phyloP scores from a whole-genome alignment of 2,797 vertebrate genomes.

The Uromys caudimaculatus region DNA sequence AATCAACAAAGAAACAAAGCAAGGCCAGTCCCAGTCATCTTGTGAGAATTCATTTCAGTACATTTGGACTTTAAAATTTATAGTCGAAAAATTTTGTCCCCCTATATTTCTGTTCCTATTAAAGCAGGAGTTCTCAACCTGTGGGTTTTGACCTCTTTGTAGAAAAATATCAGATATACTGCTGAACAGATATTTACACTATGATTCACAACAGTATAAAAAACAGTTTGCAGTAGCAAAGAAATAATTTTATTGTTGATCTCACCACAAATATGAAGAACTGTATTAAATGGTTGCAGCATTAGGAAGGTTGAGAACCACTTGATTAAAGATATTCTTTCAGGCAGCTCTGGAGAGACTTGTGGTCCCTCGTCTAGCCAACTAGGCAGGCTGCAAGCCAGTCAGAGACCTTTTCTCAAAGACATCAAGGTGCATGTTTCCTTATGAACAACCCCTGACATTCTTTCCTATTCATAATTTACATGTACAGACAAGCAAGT shows the following conservation, averaged over 20 bases:
- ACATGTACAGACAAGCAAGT: background rate
- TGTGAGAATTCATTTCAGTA: background rate
- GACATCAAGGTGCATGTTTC: background rate
- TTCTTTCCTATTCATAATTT: background rate
- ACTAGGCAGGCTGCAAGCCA: background rate
- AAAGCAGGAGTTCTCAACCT: background rate
- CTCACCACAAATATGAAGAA: background rate
- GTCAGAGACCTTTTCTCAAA: background rate
- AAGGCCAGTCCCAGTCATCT: too few species aligned
- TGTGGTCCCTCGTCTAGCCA: rapidly evolving
- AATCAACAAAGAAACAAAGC: too few species aligned
- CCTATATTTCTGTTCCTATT: background rate
- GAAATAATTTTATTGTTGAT: background rate
- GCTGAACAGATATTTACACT: background rate
- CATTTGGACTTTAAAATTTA: background rate
- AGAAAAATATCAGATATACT: background rate
- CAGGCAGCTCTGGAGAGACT: too few species aligned
- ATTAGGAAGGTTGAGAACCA: background rate
- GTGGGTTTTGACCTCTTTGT: background rate
- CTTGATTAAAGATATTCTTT: background rate
- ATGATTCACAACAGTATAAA: background rate
- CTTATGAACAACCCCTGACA: background rate
- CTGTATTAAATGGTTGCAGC: background rate
- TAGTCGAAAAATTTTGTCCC: background rate
- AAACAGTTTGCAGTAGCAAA: background rate